phyloP scores from a whole-genome alignment of 64 coral and sea anemone genomes.

The Astreopora myriophthalma region DNA sequence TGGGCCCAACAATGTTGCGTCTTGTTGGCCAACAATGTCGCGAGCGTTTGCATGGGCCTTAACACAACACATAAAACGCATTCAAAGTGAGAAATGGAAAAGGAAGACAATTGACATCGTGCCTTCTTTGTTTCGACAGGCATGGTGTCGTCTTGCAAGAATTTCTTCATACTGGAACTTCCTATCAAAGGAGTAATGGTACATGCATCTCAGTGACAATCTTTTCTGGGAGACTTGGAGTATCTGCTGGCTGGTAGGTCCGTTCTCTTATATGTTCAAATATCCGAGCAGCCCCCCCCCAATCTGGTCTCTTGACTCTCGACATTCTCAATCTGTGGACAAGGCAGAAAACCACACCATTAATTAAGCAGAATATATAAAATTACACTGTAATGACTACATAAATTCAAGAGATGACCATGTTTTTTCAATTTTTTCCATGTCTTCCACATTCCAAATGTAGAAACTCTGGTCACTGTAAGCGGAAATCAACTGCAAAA shows the following conservation, averaged over 20 bases:
- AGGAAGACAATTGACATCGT: no score
- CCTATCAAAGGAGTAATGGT: constrained; percentile 85
- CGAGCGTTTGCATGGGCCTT: no score
- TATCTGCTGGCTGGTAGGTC: background rate
- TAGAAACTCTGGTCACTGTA: constrained; percentile 98
- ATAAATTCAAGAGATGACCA: constrained; percentile 94
- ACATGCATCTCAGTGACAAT: constrained; percentile 72
- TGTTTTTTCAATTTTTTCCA: constrained; percentile 92
- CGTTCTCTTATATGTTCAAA: constrained; percentile 50
- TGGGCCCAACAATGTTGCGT: no score
- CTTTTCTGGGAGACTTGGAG: background rate
- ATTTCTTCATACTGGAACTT: constrained; percentile 90
- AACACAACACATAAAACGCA: no score
- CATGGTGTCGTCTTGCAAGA: constrained; percentile 73
- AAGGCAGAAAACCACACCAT: background rate
- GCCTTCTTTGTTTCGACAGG: constrained; percentile 17
- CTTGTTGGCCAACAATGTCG: no score
- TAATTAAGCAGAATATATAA: no score
- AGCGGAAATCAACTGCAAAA: constrained; percentile 85
- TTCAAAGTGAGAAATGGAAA: no score
- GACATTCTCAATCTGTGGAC: constrained; percentile 60
- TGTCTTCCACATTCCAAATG: constrained; percentile 93
- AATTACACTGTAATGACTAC: no score
- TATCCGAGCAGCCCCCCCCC: constrained; percentile 80
- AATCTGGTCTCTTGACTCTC: constrained; percentile 63